These are phyloP conservation scores for Ophiothrix spiculata DNA, from an alignment of 35 echinoderm and acorn worm genomes.

Conservation along the genomic window DNA sequence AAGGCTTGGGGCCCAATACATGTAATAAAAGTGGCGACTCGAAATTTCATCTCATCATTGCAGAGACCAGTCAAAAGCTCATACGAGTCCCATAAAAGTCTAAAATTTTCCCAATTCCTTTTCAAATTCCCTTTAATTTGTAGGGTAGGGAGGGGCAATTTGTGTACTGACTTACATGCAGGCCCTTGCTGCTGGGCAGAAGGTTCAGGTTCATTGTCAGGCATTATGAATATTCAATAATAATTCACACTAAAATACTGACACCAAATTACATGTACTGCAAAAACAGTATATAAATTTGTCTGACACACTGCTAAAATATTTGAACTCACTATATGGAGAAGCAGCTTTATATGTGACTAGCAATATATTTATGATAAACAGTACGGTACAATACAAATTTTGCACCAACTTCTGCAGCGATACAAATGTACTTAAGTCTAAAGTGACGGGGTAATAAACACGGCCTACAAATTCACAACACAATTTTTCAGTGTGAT, in stretches of 20 bases:
- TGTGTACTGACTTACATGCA: neutral
- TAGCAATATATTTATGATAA: too few species aligned
- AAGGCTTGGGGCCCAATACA: constrained; percentile 18
- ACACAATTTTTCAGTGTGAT: too few species aligned
- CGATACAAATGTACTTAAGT: too few species aligned
- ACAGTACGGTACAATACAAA: too few species aligned
- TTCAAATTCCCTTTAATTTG: neutral
- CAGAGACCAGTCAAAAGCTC: neutral
- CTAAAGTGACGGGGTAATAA: too few species aligned
- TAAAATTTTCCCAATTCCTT: neutral
- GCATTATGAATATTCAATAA: neutral
- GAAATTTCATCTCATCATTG: neutral
- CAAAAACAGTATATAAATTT: too few species aligned
- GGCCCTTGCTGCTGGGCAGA: neutral
- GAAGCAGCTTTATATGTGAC: too few species aligned
- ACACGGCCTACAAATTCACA: too few species aligned
- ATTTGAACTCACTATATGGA: too few species aligned
- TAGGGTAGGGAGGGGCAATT: neutral
- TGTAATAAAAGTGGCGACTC: constrained; percentile 36
- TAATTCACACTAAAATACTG: neutral
- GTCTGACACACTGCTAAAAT: too few species aligned
- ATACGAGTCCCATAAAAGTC: neutral
- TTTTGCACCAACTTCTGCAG: too few species aligned
- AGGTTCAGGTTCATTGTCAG: neutral
- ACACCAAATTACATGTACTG: neutral